Conservation (phyloP, 2,113 vertebrate species). For the Ginglymostoma cirratum region DNA sequence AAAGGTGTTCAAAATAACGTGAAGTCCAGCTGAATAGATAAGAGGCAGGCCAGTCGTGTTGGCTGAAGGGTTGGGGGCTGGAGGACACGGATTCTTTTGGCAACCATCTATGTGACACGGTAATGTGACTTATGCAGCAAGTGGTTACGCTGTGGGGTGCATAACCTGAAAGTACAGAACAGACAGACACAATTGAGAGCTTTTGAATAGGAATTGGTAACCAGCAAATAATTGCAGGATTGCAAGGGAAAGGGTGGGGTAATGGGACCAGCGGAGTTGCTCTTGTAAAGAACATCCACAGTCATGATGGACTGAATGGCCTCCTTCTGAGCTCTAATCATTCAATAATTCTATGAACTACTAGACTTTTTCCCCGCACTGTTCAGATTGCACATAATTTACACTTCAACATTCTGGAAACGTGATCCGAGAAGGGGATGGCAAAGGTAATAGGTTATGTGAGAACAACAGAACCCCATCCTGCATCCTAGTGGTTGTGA, state of each 20-base stretch:
- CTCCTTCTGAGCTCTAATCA: not conserved
- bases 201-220: not conserved
- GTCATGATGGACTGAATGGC: not conserved
- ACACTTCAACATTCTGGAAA: not conserved
- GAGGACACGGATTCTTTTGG: not conserved
- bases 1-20: not conserved
- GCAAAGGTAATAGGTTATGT: not conserved
- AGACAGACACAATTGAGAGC: too few species aligned
- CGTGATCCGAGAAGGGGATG: not conserved
- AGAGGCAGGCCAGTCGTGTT: not conserved
- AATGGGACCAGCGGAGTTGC: not conserved
- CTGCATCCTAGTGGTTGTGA: not conserved
- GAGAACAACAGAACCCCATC: not conserved
- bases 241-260: not conserved
- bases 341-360: not conserved
- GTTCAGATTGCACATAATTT: not conserved
- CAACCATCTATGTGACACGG: too few species aligned
- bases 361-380: not conserved
- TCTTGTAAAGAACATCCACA: not conserved
- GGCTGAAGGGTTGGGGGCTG: not conserved
- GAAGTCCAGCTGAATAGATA: not conserved
- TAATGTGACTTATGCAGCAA: not conserved
- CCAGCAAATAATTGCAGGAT: not conserved
- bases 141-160: too few species aligned
- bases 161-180: not conserved